Conservation (phyloP, 2,888 invertebrate genomes). For the Parnassius smintheus region DNA sequence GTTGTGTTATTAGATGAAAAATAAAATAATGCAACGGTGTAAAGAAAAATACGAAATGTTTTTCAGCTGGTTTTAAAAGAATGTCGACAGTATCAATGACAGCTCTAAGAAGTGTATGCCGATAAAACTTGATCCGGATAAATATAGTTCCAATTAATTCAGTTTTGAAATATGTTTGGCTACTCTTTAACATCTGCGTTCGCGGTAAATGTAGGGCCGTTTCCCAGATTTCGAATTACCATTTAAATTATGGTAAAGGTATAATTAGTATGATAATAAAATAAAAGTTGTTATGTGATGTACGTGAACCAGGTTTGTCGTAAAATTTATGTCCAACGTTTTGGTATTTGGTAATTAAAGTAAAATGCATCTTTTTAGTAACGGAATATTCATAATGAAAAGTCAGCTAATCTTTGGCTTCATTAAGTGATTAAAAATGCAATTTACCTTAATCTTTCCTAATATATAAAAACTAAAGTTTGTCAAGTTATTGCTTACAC, state of each 20-base stretch:
- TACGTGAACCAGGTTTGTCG: slow-evolving; percentile 25
- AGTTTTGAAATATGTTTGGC: slow-evolving; percentile 30
- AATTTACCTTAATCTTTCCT: too few relatives aligned
- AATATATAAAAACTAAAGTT: neutral
- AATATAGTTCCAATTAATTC: slow-evolving; percentile 32
- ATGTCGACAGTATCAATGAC: slow-evolving; percentile 2
- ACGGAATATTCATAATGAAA: slow-evolving; percentile 13
- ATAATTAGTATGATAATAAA: slow-evolving; percentile 29
- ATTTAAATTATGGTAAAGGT: slow-evolving; percentile 28
- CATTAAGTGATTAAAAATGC: slow-evolving; percentile 11
- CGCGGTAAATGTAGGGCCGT: slow-evolving; percentile 26
- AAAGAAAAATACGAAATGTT: too few relatives aligned
- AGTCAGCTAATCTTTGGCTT: slow-evolving; percentile 13
- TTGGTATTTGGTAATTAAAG: slow-evolving; percentile 25
- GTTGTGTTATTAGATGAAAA: too few relatives aligned
- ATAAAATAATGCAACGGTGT: too few relatives aligned
- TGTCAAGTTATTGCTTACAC: too few relatives aligned
- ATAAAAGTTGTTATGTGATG: slow-evolving; percentile 28
- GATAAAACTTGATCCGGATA: slow-evolving; percentile 26
- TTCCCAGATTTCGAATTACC: slow-evolving; percentile 28
- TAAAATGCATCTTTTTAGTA: slow-evolving; percentile 21
- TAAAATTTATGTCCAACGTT: slow-evolving; percentile 24
- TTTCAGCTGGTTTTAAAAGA: neutral
- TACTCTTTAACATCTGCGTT: slow-evolving; percentile 31
- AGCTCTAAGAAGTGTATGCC: slow-evolving; percentile 8